Percentiles rank a stretch among this genome's conserved stretches.
phyloP scores from a whole-genome alignment of 2,797 vertebrate species.

The Ciconia nigra region DNA sequence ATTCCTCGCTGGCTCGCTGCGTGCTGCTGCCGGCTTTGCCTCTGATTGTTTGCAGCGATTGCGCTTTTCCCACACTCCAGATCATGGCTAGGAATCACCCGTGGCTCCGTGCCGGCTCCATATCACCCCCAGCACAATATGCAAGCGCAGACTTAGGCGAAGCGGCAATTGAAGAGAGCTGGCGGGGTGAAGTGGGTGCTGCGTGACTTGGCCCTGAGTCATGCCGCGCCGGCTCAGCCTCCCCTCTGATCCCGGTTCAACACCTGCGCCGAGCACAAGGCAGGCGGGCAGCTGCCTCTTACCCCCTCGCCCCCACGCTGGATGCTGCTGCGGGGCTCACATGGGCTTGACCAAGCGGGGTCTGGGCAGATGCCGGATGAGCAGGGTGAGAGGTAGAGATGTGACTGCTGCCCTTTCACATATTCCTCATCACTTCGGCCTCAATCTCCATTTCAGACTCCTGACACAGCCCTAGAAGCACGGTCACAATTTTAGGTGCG shows the following conservation, averaged over 20 bases:
- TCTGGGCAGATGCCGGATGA: not conserved
- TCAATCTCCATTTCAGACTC: accelerated
- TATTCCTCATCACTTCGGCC: accelerated
- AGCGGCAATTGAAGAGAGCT: not conserved
- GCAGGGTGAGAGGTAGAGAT: not conserved
- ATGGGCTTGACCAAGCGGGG: accelerated
- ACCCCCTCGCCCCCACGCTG: not conserved
- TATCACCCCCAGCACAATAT: not conserved
- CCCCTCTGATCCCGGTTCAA: not conserved
- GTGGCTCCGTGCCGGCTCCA: slow-evolving; percentile 39
- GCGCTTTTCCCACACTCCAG: slow-evolving; percentile 61
- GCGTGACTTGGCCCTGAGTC: slow-evolving; percentile 37
- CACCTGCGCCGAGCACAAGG: not conserved
- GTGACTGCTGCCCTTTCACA: not conserved
- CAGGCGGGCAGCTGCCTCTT: not conserved
- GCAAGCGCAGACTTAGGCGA: not conserved
- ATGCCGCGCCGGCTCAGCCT: not conserved
- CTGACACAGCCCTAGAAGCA: not conserved
- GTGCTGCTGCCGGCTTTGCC: slow-evolving; percentile 59
- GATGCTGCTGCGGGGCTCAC: accelerated
- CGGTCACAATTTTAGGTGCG: accelerated
- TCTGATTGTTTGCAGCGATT: slow-evolving; percentile 58
- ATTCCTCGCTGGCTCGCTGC: slow-evolving; percentile 19
- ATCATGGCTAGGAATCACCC: slow-evolving; percentile 15
- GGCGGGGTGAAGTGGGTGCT: not conserved